Evolutionary conservation across 1,140 invertebrate species (phyloP), one percentile per base, ranked within the genome.

Genomic region (Dinothrombium tinctorium): DNA sequence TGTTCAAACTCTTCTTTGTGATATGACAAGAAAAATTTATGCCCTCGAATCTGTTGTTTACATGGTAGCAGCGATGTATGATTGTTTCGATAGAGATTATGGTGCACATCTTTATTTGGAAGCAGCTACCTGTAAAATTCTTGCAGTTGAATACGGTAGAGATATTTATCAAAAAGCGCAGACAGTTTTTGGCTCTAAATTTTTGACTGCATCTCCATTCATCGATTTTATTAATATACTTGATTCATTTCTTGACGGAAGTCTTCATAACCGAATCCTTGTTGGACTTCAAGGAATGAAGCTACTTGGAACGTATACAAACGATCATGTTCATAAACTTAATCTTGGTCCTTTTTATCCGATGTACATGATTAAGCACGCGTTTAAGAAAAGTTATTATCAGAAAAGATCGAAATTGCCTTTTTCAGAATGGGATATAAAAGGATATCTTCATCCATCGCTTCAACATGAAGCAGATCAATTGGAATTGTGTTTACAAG

Each of bases 41-140:
- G 68, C 67, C 1, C 72, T 80, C 61, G 79, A 84, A 53, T 75
- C 74, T 50, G 69, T 76, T 59, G 57, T 71, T 0, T 84, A 78
- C 54, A 49, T 78, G 21, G 77, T 75, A 0, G 65, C 72, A 28
- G 70, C 69, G 4, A 55, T 76, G 8, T 50, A 71, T 20, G 78
- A 82, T 52, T 58, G 57, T 11, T 73, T 72, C 44, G 58, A 71
- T 8, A 58, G 71, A 41, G 24, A 37, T 12, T 20, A 17, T 9
- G 22, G 19, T 37, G 40, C 43, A n/a, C 76, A 84, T 55, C 59
- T 67, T 21, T 61, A 66, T 4, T 25, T 60, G 3, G 63, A 66
- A 45, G 52, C 59, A 5, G 57, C 61, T 19, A 56, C 62, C 8
- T 53, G 61, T 5, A 66, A 65, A 21, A 40, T 37, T 4, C n/a